Evolutionary conservation across 1,140 invertebrate species (phyloP).

Genomic region (Meloidogyne exigua): DNA sequence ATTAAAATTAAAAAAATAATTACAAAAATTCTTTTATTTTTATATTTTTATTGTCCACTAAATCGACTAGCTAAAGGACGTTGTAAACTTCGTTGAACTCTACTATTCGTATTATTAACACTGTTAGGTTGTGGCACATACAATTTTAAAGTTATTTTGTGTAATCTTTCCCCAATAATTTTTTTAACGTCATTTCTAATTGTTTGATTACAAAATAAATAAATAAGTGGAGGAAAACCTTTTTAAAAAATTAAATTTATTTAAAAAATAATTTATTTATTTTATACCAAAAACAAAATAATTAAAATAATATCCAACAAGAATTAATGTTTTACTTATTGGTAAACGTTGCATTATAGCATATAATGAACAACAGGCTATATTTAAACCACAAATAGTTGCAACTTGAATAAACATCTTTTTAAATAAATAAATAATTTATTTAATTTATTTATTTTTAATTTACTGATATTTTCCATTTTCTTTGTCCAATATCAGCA

Average conservation of each 20-base stretch:
- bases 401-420: conserved; percentile 23
- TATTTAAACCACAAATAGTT: conserved; percentile 13
- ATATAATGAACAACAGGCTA: background rate
- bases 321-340: conserved; percentile 14
- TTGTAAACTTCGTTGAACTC: background rate
- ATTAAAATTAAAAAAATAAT: too few species aligned
- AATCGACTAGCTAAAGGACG: background rate
- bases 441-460: background rate
- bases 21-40: too few species aligned
- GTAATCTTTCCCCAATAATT: background rate
- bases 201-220: conserved; percentile 17
- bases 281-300: conserved; percentile 21
- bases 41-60: background rate
- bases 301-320: conserved; percentile 18
- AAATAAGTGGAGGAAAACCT: conserved; percentile 12
- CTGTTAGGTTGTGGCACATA: background rate
- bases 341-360: conserved; percentile 16
- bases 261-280: background rate
- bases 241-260: conserved; percentile 1
- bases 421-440: too few species aligned
- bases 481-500: background rate
- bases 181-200: conserved; percentile 14
- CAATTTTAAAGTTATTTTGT: background rate
- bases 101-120: background rate
- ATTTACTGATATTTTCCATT: background rate